Evolutionary conservation across 2,797 vertebrate species (phyloP), one percentile per base, ranked within the genome.

Genomic region (Oryzias dopingdopingensis): DNA sequence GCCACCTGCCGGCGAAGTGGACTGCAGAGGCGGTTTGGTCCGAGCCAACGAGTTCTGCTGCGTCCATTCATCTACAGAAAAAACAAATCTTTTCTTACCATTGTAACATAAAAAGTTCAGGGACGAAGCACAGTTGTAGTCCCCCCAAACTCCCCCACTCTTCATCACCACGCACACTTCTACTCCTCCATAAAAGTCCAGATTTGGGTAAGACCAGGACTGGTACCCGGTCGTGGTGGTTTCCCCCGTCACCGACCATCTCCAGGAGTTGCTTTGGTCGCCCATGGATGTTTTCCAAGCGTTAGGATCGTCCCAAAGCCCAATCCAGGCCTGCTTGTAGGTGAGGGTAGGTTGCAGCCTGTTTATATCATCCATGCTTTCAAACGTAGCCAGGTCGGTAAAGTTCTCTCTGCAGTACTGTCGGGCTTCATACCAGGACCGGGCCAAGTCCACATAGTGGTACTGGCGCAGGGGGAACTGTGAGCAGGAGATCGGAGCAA

Each of bases 101-200:
- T 5, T 63, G 44, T 58, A 71, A 22, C 76, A 81, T 26, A 55
- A 13, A 52, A 62, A 76, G 0, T 6, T 1, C 5, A 0, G 4
- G 0, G 0, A 0, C 0, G 0, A 0, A 0, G 0, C 0, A 45
- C 79, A 78, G 6, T 0, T 0, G 0, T 0, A 0, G 29, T 77
- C 70, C 0, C 0, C 0, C 65, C 74, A 68, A 1, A 0, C 0
- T 16, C 76, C 62, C 1, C 0, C 0, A 3, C 0, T 0, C 1
- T 0, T 0, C 6, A 45, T 23, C 1, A 0, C 0, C 20, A 24
- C 65, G 45, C 74, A 74, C 0, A 0, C 14, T 48, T 74, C 59
- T 0, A 1, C 0, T 26, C 4, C 48, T 0, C 0, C 0, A 0
- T 0, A 0, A 5, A 12, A n/a, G 7, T 59, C 0, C 6, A 69